Conservation (phyloP, 2,888 invertebrate species). For the Leistus spinibarbis region DNA sequence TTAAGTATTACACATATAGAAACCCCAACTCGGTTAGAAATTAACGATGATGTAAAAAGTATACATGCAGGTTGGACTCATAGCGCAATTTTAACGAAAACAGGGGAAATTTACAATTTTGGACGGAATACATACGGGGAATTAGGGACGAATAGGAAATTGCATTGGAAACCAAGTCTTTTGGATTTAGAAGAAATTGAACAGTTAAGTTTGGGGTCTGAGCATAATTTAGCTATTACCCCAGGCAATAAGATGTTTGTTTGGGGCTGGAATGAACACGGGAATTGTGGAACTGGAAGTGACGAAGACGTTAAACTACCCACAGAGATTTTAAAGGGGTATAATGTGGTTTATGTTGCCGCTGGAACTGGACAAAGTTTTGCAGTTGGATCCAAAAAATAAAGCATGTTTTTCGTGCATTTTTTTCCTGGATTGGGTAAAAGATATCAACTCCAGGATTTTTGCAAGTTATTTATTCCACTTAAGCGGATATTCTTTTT, state of each 20-base stretch:
- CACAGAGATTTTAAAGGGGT: slow-evolving; percentile 52
- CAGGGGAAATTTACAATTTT: slow-evolving; percentile 73
- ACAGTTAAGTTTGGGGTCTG: slow-evolving; percentile 74
- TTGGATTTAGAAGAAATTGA: slow-evolving; percentile 60
- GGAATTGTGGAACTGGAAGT: slow-evolving; percentile 76
- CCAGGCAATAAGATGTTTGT: slow-evolving; percentile 69
- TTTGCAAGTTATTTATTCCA: no score
- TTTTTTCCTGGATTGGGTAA: no score
- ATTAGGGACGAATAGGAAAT: slow-evolving; percentile 63
- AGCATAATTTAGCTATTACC: slow-evolving; percentile 76
- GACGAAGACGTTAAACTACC: slow-evolving; percentile 58
- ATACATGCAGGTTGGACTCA: slow-evolving; percentile 82
- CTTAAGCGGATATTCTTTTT: no score
- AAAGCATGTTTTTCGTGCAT: not conserved
- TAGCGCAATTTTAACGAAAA: slow-evolving; percentile 66
- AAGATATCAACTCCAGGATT: no score
- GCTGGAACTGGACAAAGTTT: slow-evolving; percentile 62
- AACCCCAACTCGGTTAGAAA: slow-evolving; percentile 62
- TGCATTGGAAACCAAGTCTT: slow-evolving; percentile 59
- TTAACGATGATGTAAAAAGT: slow-evolving; percentile 63
- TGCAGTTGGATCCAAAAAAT: slow-evolving; percentile 57
- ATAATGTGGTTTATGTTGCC: slow-evolving; percentile 48
- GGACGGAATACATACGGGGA: slow-evolving; percentile 84
- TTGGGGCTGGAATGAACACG: slow-evolving; percentile 94
- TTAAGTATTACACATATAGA: slow-evolving; percentile 56